Evolutionary conservation across 2,797 vertebrate species (phyloP).

Genomic region (Darevskia mixta): DNA sequence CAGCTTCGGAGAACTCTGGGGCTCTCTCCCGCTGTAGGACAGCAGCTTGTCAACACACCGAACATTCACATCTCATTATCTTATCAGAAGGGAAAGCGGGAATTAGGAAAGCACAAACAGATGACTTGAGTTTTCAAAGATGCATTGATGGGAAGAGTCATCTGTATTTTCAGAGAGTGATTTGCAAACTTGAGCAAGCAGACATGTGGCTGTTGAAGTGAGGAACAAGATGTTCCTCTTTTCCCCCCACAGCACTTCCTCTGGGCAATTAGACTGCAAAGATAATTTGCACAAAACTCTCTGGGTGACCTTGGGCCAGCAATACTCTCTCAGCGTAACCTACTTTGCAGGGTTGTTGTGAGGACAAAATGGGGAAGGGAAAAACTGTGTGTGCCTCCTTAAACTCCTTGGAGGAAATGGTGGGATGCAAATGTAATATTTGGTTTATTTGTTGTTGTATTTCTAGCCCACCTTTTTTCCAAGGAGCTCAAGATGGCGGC

Average conservation of each 20-base stretch:
- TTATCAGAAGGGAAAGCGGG: conserved; percentile 56
- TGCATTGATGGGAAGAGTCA: conserved; percentile 6
- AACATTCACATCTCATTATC: conserved; percentile 75
- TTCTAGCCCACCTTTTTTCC: no score
- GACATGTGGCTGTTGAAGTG: not conserved
- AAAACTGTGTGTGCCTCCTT: no score
- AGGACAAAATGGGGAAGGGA: no score
- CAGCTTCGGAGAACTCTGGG: conserved; percentile 70
- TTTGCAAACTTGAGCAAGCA: conserved; percentile 44
- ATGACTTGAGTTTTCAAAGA: conserved; percentile 24
- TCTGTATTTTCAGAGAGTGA: conserved; percentile 9
- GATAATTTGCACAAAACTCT: not conserved
- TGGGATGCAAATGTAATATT: no score
- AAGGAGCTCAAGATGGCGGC: no score
- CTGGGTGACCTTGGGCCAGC: no score
- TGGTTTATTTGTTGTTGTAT: no score
- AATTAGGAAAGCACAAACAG: conserved; percentile 42
- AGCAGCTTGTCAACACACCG: conserved; percentile 75
- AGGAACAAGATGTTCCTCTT: not conserved
- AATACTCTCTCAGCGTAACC: no score
- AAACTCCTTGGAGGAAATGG: no score
- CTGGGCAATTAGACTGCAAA: not conserved
- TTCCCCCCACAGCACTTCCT: not conserved
- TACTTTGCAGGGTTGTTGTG: no score
- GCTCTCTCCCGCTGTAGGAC: conserved; percentile 61